Conservation (phyloP, 92 coral and sea anemone species). For the Epizoanthus scotinus region DNA sequence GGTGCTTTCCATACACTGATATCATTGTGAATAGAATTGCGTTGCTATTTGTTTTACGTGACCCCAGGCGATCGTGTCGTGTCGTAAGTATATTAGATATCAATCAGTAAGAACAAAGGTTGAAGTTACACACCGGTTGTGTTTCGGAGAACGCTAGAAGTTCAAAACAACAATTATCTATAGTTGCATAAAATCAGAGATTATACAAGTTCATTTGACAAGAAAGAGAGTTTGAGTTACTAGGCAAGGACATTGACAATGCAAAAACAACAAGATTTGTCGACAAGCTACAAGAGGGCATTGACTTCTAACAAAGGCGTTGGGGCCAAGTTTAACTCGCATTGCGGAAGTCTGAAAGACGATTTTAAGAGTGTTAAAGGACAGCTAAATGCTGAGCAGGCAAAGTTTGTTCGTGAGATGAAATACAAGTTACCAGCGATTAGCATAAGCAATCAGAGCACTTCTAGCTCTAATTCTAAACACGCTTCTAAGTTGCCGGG, state of each 20-base stretch:
- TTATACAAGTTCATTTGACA: no score
- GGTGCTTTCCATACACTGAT: no score
- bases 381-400: slow-evolving; percentile 52
- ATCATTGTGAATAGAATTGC: neutral
- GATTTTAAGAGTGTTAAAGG: slow-evolving; percentile 43
- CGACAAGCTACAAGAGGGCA: slow-evolving; percentile 47
- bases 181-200: no score
- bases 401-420: slow-evolving; percentile 48
- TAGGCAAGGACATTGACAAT: neutral
- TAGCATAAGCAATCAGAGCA: slow-evolving; percentile 34
- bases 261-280: slow-evolving; percentile 35
- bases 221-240: no score
- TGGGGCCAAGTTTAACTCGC: slow-evolving; percentile 49
- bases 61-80: slow-evolving; percentile 13
- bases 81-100: neutral
- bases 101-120: no score
- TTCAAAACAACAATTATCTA: no score
- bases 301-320: slow-evolving; percentile 47
- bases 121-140: no score
- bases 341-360: slow-evolving; percentile 45
- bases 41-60: slow-evolving; percentile 15
- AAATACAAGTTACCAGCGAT: slow-evolving; percentile 60
- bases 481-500: neutral
- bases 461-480: neutral
- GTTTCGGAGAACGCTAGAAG: no score